Percentiles rank a stretch among this genome's conserved stretches.
Evolutionary conservation across 1,140 invertebrate species (phyloP).

Genomic region (Fopius arisanus): DNA sequence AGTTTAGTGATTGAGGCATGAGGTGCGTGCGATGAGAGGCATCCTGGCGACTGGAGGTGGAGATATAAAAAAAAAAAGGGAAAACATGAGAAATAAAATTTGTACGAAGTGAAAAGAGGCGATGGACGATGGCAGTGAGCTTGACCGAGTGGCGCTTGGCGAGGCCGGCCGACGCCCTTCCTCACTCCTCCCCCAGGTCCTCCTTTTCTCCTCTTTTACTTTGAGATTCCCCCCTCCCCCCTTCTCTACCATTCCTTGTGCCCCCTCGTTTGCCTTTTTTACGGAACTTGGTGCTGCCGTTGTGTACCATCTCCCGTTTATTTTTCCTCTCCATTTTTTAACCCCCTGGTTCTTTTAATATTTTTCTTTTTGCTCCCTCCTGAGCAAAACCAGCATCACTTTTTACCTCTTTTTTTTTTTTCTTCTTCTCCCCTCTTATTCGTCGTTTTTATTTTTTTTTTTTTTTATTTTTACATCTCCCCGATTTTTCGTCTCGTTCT

Average conservation of each 20-base stretch:
- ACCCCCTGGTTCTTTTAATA: not conserved
- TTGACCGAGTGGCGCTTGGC: conserved; percentile 59
- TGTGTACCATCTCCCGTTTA: conserved; percentile 10
- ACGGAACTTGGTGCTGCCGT: conserved; percentile 27
- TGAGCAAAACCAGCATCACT: conserved; percentile 10
- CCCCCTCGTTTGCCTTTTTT: conserved; percentile 22
- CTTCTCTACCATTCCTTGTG: not conserved
- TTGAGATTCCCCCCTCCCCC: not conserved
- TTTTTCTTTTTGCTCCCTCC: not conserved
- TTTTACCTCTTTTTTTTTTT: not conserved
- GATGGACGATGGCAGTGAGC: conserved; percentile 55
- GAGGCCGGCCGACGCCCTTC: conserved; percentile 57
- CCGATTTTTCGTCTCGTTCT: not conserved
- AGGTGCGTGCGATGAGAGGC: not conserved
- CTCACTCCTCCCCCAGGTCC: conserved; percentile 23
- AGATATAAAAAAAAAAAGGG: conserved; percentile 1
- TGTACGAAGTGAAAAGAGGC: conserved; percentile 20
- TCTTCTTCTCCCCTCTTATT: conserved; percentile 13
- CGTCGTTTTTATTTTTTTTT: not conserved
- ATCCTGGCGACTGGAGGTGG: not conserved
- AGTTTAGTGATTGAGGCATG: not conserved
- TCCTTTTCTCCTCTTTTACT: not conserved
- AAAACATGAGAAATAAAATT: too few relatives aligned
- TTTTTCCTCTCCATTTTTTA: not conserved
- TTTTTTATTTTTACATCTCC: conserved; percentile 4